Evolutionary conservation across 2,113 vertebrate genomes (phyloP), one percentile per base, ranked within the genome.

Genomic region (Centropristis striata): DNA sequence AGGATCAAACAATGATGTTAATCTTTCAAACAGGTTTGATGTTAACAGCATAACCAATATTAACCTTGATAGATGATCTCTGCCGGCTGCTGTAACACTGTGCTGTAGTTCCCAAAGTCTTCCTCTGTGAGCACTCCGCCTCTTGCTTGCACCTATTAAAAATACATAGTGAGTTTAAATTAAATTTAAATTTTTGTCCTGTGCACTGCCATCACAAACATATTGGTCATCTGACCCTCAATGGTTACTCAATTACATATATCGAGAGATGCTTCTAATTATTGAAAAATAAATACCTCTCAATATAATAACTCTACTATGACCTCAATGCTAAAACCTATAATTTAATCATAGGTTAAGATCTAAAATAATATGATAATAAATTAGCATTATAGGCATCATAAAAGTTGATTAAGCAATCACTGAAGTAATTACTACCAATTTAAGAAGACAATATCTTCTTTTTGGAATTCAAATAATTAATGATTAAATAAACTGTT

Each of bases 41-140:
- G 4, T n/a, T 51, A 60, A 71, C 37, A 39, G 2, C 49, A 53
- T 11, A 59, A 20, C 23, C 59, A 2, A 4, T 42, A 3, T 39
- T 94, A 93, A 98, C 98, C 98, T 95, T 94, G 96, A 86, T 99
- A 99, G 42, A 90, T 74, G 21, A 95, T 96, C 89, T 97, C 96
- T 82, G 96, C 81, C 0, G 98, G 98, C 61, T 96, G 90, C 91
- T 97, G 93, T 71, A 97, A 90, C 5, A 94, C 85, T 21, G 91
- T 96, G 4, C 94, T 97, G 93, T 99, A 99, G 86, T 99, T 99
- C 88, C 79, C 94, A 91, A 99, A 96, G 87, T 99, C 98, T 23
- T 97, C 96, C 70, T 97, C 96, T 42, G 91, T 94, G 77, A 99
- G 86, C 71, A 98, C 95, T 25, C 98, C 98, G 12, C 96, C 96